Conservation (phyloP, 1,140 invertebrate species). For the Drosophila albomicans region DNA sequence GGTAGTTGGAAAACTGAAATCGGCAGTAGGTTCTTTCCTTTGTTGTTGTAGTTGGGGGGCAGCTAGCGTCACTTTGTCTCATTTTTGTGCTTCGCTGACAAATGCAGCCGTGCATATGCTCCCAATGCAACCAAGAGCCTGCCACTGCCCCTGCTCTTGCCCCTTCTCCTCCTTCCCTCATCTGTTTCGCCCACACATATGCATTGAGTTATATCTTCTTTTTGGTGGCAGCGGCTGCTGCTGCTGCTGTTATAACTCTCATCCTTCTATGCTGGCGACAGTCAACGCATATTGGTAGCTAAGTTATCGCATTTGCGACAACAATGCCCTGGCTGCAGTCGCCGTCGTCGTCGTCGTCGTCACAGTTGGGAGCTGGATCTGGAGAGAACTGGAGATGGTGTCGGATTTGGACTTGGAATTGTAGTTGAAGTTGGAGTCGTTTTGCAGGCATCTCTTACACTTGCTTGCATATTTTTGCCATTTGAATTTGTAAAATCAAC, state of each 20-base stretch:
- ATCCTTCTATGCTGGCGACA: constrained; percentile 49
- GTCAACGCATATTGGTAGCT: constrained; percentile 83
- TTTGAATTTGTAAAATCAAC: constrained; percentile 84
- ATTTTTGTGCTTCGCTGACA: constrained; percentile 83
- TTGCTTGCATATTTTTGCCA: constrained; percentile 83
- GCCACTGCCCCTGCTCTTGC: constrained; percentile 11
- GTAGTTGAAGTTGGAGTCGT: constrained; percentile 22
- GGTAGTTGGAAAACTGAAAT: background rate
- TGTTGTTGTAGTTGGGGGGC: constrained; percentile 18
- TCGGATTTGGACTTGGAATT: constrained; percentile 38
- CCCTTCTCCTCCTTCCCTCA: too few relatives aligned
- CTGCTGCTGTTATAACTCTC: constrained; percentile 11
- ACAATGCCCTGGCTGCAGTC: constrained; percentile 65
- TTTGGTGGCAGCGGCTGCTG: constrained; percentile 34
- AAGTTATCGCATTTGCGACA: constrained; percentile 83
- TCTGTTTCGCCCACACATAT: constrained; percentile 49
- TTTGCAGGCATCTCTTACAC: constrained; percentile 70
- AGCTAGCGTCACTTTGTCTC: constrained; percentile 79
- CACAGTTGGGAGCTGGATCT: background rate
- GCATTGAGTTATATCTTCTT: constrained; percentile 63
- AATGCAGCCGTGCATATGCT: constrained; percentile 82
- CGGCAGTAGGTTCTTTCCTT: background rate
- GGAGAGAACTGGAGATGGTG: too few relatives aligned
- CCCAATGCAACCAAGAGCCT: constrained; percentile 15
- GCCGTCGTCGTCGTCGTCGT: background rate